Base-by-base conservation (phyloP, 2,888 invertebrate species). In the Campoplex capitator region DNA sequence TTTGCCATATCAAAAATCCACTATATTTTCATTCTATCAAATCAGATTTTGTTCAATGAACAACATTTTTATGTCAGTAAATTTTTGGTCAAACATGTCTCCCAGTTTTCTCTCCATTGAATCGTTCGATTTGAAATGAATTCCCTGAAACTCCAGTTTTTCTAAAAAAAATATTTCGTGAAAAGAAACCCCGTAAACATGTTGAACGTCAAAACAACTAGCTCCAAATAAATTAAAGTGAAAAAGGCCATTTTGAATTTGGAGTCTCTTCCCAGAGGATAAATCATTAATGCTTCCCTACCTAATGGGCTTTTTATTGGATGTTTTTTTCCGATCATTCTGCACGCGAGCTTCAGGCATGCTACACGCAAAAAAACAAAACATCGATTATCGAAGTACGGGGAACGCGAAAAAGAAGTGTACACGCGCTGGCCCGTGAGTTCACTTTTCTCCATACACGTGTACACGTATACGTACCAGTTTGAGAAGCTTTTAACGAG, bases 401-500 rank as follows among this genome's bases (percentile, higher is more conserved):
- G 70, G 70, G 74, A 42, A 71, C 77, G 83, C 42, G 54, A 73
- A 74, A 65, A 80, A 58, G 58, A 70, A 79, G 73, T 77, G 77
- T 73, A 77, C 84, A 76, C 77, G 73, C 82, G 84, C 78, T 42
- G 77, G 23, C 0, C 38, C 58, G 54, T 58, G 78, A 18, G 48
- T 42, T 18, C 70, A 32, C 38, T 16, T 67, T 23, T n/a, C 23
- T 35, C 16, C 16, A 9, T 38, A 32, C 45, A 32, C 35, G 16
- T 38, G 23, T 58, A n/a, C 54, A 54, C 35, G 38, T 45, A 68
- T 56, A 80, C 70, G 80, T 65, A 82, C 78, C 84, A 87, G 84
- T 89, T 90, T 90, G 91, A 91, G 90, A 91, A 91, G 90, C 91
- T 91, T 91, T 91, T 89, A 92, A 91, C 90, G 90, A 90, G 89